These are phyloP conservation scores for Glossophaga mutica DNA, from an alignment of 2,797 vertebrate species.

Conservation along the genomic window DNA sequence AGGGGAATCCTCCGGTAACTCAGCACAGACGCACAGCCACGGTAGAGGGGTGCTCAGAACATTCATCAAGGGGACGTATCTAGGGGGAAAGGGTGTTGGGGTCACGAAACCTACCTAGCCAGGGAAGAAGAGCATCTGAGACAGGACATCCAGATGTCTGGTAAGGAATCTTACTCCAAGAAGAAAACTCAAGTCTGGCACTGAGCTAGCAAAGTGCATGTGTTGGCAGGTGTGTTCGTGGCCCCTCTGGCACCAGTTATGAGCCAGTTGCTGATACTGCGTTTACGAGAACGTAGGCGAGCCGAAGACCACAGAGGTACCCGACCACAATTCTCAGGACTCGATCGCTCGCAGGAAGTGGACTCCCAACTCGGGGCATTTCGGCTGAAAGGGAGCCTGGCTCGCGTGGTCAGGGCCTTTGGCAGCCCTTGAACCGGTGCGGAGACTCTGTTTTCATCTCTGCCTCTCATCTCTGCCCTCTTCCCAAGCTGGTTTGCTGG, in stretches of 20 bases:
- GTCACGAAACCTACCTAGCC: not conserved
- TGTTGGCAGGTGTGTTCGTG: not conserved
- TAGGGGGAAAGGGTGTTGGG: not conserved
- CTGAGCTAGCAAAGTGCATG: no score
- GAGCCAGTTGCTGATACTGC: not conserved
- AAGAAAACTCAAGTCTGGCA: not conserved
- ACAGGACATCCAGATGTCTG: no score
- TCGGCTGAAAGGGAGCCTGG: not conserved
- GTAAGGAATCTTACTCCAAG: not conserved
- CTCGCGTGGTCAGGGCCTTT: not conserved
- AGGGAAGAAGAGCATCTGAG: not conserved
- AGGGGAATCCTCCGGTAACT: not conserved
- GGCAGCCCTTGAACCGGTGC: no score
- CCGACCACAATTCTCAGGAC: not conserved
- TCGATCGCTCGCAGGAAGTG: not conserved
- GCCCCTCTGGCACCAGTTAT: not conserved
- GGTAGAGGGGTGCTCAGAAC: not conserved
- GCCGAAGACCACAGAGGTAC: not conserved
- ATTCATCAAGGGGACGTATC: not conserved
- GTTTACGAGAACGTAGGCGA: not conserved
- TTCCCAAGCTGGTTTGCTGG: not conserved
- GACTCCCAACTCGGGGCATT: not conserved
- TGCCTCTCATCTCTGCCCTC: not conserved
- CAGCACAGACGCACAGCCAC: not conserved
- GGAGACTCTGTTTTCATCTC: not conserved